These are phyloP conservation scores for Chanos chanos DNA, from an alignment of 2,797 vertebrate genomes.

Conservation along the genomic window DNA sequence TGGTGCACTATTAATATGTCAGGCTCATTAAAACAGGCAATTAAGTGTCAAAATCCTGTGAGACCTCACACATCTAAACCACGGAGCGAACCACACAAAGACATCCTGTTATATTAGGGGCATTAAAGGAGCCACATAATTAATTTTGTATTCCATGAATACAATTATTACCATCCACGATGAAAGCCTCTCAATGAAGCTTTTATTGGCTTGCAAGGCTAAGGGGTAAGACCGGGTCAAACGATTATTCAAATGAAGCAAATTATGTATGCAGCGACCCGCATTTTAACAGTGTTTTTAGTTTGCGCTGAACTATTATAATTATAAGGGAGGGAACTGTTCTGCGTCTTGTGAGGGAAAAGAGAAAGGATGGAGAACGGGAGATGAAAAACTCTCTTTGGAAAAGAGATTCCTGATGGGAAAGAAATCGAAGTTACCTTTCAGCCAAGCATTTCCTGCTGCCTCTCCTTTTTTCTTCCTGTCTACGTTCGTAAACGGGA, in stretches of 20 bases:
- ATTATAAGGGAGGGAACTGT: background rate
- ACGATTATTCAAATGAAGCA: conserved; percentile 12
- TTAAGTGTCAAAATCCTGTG: conserved; percentile 57
- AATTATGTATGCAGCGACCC: conserved; percentile 28
- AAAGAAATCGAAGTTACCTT: conserved; percentile 51
- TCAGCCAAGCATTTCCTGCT: conserved; percentile 64
- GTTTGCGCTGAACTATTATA: conserved; percentile 6
- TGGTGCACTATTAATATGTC: conserved; percentile 54
- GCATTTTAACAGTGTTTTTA: conserved; percentile 2
- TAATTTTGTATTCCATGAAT: conserved; percentile 37
- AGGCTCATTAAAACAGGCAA: conserved; percentile 69
- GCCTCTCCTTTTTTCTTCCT: conserved; percentile 38
- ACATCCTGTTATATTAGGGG: conserved; percentile 10
- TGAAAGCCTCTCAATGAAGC: background rate
- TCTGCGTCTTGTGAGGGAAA: conserved; percentile 25
- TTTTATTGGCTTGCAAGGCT: background rate
- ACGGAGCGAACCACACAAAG: conserved; percentile 29
- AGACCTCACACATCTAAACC: conserved; percentile 42
- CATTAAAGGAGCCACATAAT: conserved; percentile 6
- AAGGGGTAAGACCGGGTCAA: background rate
- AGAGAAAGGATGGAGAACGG: conserved; percentile 47
- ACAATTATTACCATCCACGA: conserved; percentile 15
- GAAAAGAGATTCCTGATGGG: too few relatives aligned
- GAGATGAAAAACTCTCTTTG: too few relatives aligned
- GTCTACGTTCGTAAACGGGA: too few relatives aligned